Evolutionary conservation across 2,113 vertebrate species (phyloP), one percentile per base, ranked within the genome.

Genomic region (Microtus ochrogaster): DNA sequence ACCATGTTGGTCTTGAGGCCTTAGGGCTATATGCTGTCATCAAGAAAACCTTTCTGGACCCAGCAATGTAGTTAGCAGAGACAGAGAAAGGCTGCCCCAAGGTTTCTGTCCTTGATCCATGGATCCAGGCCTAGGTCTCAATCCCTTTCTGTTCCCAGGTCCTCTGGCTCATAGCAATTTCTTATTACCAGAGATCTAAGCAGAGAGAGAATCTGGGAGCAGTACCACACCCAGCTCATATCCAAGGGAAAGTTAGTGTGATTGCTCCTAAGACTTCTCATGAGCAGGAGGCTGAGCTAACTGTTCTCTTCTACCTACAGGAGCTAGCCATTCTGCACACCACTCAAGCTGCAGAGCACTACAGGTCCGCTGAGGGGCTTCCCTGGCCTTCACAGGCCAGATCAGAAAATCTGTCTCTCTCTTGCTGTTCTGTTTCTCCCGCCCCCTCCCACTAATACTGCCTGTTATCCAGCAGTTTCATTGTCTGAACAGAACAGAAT

Each of bases 401-500:
- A 68, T 55, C 26, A 73, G 55, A 88, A 92, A 77, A 82, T 79
- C 30, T 52, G 3, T 78, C n/a, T 83, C 22, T 44, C n/a, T 63
- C 58, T 63, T 24, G n/a, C 36, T 33, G 21, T 58, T 11, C 24
- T 36, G 21, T 79, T 36, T 3, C 55, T 61, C n/a, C 55, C 7
- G 28, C n/a, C n/a, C 55, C 63, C n/a, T 26, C 28, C 66, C 33
- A 24, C 28, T 24, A 81, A 89, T 58, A 36, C 28, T 41, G 2
- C 16, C 83, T 52, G 92, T n/a, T 79, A 79, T 17, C 70, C 77
- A 44, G 86, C 65, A 95, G 39, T n/a, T 61, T 61, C 16, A 14
- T 87, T 92, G 89, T 82, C 85, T 61, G 68, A 91, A 86, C 74
- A 94, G 92, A 36, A 65, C 2, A 88, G 86, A 92, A 90, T 96